These are phyloP conservation scores for Dicentrarchus labrax DNA, from an alignment of 2,113 vertebrate species.

Conservation along the genomic window DNA sequence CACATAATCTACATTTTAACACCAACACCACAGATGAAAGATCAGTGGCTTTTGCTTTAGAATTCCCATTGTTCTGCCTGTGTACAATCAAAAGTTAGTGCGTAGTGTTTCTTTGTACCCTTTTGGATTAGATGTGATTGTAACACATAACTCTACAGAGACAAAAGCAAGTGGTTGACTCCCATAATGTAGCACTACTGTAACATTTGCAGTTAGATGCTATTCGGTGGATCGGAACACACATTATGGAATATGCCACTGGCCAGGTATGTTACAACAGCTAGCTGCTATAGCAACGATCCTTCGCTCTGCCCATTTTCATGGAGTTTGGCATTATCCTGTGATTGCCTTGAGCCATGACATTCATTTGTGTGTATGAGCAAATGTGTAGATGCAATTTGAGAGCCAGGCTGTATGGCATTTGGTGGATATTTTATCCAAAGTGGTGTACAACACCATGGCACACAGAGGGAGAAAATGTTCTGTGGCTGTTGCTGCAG, in stretches of 20 bases:
- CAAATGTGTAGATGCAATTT: conserved; percentile 27
- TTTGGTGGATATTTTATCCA: conserved; percentile 46
- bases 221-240: neutral
- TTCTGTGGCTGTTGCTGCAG: conserved; percentile 37
- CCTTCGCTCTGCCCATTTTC: neutral
- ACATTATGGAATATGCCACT: neutral
- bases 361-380: conserved; percentile 3
- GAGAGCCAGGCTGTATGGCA: conserved; percentile 1
- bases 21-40: conserved; percentile 48
- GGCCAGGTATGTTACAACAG: neutral
- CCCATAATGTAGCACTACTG: neutral
- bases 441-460: conserved; percentile 27
- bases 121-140: conserved; percentile 14
- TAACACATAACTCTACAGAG: neutral
- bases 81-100: conserved; percentile 7
- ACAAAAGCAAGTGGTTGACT: neutral
- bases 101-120: neutral
- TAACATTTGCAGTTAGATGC: neutral
- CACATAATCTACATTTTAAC: conserved; percentile 70
- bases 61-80: conserved; percentile 37
- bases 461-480: conserved; percentile 24
- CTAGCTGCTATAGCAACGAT: neutral
- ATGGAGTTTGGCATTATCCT: neutral
- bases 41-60: conserved; percentile 36
- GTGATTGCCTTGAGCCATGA: neutral